A percentile compares a stretch with the other conserved stretches of the same genome.
phyloP scores from a whole-genome alignment of 1,140 invertebrate genomes.

The Paraescarpia echinospica region DNA sequence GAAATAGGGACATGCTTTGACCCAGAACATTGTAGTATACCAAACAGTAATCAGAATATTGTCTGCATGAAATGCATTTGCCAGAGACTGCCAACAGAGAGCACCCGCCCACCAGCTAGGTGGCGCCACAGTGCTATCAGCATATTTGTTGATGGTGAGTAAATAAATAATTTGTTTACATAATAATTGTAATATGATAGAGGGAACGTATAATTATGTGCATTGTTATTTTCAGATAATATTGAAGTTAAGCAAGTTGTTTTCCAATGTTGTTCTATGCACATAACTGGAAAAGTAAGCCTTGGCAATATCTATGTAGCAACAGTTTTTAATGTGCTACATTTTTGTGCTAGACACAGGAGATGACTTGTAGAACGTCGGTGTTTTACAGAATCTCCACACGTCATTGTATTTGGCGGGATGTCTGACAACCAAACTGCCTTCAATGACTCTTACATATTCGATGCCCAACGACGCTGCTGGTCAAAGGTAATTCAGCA shows the following conservation, averaged over 20 bases:
- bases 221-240: background rate
- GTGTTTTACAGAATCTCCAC: slow-evolving; percentile 21
- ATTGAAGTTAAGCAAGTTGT: background rate
- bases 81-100: background rate
- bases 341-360: background rate
- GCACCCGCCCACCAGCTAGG: background rate
- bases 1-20: background rate
- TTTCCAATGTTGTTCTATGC: background rate
- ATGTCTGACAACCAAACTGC: slow-evolving; percentile 36
- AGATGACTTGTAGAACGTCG: background rate
- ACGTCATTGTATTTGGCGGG: slow-evolving; percentile 52
- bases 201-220: background rate
- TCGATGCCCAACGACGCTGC: slow-evolving; percentile 37
- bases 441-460: slow-evolving; percentile 42
- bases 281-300: background rate
- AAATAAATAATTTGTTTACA: background rate
- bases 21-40: background rate
- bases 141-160: background rate
- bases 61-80: background rate
- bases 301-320: background rate
- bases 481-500: slow-evolving; percentile 43
- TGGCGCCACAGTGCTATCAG: background rate
- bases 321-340: background rate
- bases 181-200: background rate
- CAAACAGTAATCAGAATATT: background rate